These are phyloP conservation scores for Dryobotodes eremita DNA, from an alignment of 2,888 invertebrate genomes.

Conservation along the genomic window DNA sequence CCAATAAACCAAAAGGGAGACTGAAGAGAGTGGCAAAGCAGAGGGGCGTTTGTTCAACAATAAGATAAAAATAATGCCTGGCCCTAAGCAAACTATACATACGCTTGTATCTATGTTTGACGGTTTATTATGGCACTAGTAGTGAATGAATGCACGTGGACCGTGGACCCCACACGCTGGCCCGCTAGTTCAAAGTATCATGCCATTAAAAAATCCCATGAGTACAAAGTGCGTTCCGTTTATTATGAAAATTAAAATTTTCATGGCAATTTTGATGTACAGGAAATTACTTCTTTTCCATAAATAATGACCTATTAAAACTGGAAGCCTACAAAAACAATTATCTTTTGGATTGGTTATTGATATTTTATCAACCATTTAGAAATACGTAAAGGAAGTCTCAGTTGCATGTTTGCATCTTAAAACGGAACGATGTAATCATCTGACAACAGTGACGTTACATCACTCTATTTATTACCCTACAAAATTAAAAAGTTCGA, in stretches of 20 bases:
- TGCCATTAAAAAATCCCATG: background rate
- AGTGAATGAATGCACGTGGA: background rate
- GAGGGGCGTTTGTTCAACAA: background rate
- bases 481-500: slow-evolving; percentile 60
- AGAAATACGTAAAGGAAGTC: background rate
- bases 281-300: background rate
- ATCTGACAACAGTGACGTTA: slow-evolving; percentile 73
- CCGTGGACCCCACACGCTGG: background rate
- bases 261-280: background rate
- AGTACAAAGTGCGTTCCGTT: slow-evolving; percentile 30
- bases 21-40: background rate
- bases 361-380: background rate
- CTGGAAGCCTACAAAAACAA: background rate
- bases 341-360: background rate
- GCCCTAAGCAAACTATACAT: background rate
- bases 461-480: slow-evolving; percentile 61
- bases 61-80: background rate
- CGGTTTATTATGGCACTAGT: background rate
- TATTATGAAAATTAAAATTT: background rate
- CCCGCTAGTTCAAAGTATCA: background rate
- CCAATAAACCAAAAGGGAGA: background rate
- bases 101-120: background rate
- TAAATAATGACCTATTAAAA: background rate
- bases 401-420: background rate
- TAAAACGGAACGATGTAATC: slow-evolving; percentile 69